Conservation (phyloP, 2,113 vertebrate species). For the Carassius auratus region DNA sequence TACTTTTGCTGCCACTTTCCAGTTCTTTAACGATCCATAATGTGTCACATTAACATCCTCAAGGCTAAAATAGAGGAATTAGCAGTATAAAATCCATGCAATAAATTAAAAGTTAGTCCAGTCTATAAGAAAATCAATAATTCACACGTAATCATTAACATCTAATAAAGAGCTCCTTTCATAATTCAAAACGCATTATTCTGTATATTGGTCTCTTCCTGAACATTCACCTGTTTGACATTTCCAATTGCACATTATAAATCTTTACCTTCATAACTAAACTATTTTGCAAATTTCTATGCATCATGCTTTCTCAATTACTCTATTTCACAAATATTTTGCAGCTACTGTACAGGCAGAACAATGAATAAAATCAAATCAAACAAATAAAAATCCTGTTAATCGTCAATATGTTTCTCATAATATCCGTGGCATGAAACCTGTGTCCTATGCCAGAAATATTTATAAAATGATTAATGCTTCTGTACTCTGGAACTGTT, state of each 20-base stretch:
- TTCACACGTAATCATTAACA: background rate
- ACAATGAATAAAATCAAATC: background rate
- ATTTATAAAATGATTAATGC: background rate
- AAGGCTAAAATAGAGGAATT: background rate
- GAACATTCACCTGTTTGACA: background rate
- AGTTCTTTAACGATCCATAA: conserved; percentile 19
- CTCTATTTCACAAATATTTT: background rate
- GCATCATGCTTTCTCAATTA: background rate
- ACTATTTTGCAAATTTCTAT: background rate
- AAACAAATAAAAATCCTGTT: background rate
- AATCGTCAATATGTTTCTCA: background rate
- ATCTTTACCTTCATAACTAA: background rate
- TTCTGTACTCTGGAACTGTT: background rate
- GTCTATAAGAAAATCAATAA: background rate
- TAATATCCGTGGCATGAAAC: background rate
- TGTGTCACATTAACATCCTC: background rate
- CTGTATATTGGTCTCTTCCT: background rate
- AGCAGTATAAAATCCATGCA: background rate
- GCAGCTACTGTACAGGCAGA: background rate
- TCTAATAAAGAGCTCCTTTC: background rate
- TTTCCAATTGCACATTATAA: background rate
- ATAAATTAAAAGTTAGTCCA: background rate
- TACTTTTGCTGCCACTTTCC: background rate
- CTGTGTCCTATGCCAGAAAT: background rate
- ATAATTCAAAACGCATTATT: background rate